Percentiles rank a stretch among this genome's conserved stretches.
Conservation (phyloP, 2,113 vertebrate species). For the human (Homo sapiens) region DNA sequence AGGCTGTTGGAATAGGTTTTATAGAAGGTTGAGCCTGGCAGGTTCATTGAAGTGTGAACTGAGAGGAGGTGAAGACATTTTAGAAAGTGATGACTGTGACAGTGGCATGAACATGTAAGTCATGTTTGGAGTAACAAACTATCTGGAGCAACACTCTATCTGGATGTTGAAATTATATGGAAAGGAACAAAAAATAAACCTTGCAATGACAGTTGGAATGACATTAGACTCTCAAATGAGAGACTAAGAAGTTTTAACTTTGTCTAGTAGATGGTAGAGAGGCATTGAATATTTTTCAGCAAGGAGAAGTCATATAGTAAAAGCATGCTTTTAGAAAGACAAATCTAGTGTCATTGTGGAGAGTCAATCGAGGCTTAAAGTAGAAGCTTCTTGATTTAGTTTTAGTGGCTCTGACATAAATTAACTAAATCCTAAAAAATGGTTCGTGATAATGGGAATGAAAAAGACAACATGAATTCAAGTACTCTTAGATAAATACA, state of each 20-base stretch:
- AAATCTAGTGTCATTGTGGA: not conserved
- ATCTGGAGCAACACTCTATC: not conserved
- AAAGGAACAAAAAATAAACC: not conserved
- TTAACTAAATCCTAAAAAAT: not conserved
- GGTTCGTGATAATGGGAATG: not conserved
- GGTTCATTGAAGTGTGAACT: not conserved
- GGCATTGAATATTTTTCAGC: not conserved
- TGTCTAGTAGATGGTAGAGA: not conserved
- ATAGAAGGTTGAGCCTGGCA: not conserved
- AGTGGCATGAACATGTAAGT: not conserved
- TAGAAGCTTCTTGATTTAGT: not conserved
- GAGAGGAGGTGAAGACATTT: not conserved
- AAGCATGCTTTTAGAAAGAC: not conserved
- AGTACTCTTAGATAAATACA: not conserved
- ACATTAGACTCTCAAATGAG: not conserved
- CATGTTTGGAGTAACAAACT: not conserved
- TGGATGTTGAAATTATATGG: not conserved
- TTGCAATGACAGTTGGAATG: not conserved
- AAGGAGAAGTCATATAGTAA: not conserved
- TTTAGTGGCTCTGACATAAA: not conserved
- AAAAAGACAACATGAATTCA: not conserved
- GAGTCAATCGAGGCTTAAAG: not conserved
- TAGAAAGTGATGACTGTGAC: not conserved
- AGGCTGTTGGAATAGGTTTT: not conserved
- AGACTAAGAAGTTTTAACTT: not conserved